Conservation (phyloP, 2,113 vertebrate genomes). For the Myocastor coypus region DNA sequence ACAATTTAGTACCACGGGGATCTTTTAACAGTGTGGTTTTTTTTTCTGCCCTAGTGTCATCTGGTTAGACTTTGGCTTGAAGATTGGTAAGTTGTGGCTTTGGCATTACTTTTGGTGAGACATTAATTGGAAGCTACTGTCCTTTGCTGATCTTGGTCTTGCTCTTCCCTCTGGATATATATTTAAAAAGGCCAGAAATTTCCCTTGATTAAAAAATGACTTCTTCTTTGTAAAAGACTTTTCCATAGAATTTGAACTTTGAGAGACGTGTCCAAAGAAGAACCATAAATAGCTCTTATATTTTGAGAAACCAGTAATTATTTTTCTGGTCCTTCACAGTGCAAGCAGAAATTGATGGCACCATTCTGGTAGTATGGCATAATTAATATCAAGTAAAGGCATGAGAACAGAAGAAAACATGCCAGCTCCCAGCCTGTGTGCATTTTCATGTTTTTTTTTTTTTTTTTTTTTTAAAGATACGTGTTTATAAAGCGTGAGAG, state of each 20-base stretch:
- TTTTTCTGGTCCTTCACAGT: slow-evolving; percentile 19
- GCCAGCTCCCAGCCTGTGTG: background rate
- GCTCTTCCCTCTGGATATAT: background rate
- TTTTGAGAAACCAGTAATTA: slow-evolving; percentile 62
- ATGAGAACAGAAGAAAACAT: background rate
- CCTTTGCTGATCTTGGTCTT: background rate
- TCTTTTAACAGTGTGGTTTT: background rate
- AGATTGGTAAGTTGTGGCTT: background rate
- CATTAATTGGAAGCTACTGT: too few species aligned
- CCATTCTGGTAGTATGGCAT: background rate
- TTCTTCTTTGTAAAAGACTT: background rate
- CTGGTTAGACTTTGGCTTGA: background rate
- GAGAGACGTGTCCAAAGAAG: slow-evolving; percentile 7
- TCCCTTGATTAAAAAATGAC: background rate
- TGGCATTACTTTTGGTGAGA: background rate
- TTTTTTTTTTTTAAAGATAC: background rate
- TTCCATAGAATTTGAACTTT: slow-evolving; percentile 1
- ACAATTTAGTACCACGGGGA: background rate
- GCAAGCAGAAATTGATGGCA: background rate
- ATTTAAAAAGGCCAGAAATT: slow-evolving; percentile 36
- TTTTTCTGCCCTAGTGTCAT: background rate
- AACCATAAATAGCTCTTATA: slow-evolving; percentile 26
- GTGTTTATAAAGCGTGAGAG: background rate
- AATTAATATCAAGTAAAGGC: slow-evolving; percentile 12
- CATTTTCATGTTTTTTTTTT: background rate